Conservation (phyloP, 2,113 vertebrate genomes). For the Rutilus rutilus region DNA sequence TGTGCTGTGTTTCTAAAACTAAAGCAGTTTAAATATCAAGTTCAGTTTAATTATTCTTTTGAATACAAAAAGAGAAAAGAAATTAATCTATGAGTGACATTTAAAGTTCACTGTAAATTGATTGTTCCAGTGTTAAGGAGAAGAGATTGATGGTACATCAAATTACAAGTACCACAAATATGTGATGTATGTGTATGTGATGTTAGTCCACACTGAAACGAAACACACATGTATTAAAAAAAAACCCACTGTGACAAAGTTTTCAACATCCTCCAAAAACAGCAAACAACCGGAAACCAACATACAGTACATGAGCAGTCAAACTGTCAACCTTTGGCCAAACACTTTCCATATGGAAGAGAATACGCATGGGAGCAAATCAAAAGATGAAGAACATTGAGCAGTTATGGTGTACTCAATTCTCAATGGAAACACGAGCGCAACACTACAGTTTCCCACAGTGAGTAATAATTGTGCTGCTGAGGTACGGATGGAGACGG, state of each 20-base stretch:
- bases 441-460: background rate
- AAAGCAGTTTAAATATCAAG: background rate
- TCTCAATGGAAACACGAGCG: background rate
- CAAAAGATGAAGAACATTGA: slow-evolving; percentile 65
- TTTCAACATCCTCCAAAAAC: slow-evolving; percentile 56
- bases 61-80: background rate
- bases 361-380: slow-evolving; percentile 63
- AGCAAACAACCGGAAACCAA: slow-evolving; percentile 56
- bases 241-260: slow-evolving; percentile 11
- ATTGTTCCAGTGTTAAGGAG: background rate
- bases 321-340: slow-evolving; percentile 38
- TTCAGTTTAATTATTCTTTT: slow-evolving; percentile 4
- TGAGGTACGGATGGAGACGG: slow-evolving; percentile 19
- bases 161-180: background rate
- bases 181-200: background rate
- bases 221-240: slow-evolving; percentile 2
- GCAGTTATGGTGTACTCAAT: slow-evolving; percentile 36
- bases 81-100: slow-evolving; percentile 19
- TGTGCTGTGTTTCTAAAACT: background rate
- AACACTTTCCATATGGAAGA: slow-evolving; percentile 79
- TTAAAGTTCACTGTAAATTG: slow-evolving; percentile 33
- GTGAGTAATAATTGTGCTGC: slow-evolving; percentile 17
- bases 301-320: slow-evolving; percentile 55
- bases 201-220: slow-evolving; percentile 23
- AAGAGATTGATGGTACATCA: background rate